phyloP scores from a whole-genome alignment of 37 sponge, comb jelly and placozoan species.

The Dysidea cf. avara region DNA sequence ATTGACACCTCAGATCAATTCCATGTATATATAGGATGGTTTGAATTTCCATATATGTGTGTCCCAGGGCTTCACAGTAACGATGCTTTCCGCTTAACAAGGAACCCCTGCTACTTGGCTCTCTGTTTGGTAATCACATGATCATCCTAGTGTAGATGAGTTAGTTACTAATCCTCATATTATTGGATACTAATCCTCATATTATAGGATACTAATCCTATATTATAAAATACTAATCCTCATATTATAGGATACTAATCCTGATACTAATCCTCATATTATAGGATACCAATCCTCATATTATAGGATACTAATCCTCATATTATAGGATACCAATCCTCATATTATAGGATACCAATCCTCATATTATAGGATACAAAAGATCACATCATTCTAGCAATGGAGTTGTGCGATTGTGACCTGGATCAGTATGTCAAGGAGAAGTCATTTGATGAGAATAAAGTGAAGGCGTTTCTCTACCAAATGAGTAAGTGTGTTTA shows the following conservation, averaged over 20 bases:
- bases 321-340: not conserved
- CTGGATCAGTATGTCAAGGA: constrained; percentile 77
- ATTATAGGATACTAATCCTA: not conserved
- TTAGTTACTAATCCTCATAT: too few species aligned
- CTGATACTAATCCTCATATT: not conserved
- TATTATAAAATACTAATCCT: not conserved
- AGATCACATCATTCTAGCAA: constrained; percentile 70
- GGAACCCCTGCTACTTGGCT: too few species aligned
- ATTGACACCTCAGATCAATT: not conserved
- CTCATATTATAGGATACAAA: constrained; percentile 39
- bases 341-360: not conserved
- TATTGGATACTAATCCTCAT: too few species aligned
- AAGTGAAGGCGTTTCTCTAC: constrained; percentile 54
- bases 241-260: not conserved
- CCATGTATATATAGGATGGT: not conserved
- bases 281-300: too few species aligned
- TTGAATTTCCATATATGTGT: not conserved
- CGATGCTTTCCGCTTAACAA: too few species aligned
- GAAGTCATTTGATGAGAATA: constrained; percentile 64
- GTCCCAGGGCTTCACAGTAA: not conserved
- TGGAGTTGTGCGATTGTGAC: constrained; percentile 91
- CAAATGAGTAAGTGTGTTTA: constrained; percentile 61
- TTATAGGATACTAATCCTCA: not conserved
- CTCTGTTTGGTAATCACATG: too few species aligned
- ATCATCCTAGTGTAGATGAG: too few species aligned